Conservation (phyloP, 1,140 invertebrate genomes). For the Saccostrea echinata region DNA sequence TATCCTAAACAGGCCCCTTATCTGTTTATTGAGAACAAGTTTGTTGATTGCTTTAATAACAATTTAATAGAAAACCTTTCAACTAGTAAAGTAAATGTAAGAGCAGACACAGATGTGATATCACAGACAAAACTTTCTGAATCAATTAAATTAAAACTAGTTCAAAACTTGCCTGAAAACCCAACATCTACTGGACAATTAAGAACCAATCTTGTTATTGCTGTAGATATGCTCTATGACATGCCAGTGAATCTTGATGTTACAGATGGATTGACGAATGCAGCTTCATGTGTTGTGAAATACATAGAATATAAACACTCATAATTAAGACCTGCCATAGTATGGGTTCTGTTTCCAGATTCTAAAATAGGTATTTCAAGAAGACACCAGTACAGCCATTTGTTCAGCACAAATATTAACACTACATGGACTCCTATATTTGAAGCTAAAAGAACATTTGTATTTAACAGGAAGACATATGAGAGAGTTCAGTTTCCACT, state of each 20-base stretch:
- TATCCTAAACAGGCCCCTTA: slow-evolving; percentile 40
- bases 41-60: slow-evolving; percentile 46
- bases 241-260: slow-evolving; percentile 52
- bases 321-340: slow-evolving; percentile 41
- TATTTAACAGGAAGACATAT: slow-evolving; percentile 28
- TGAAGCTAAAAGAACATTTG: slow-evolving; percentile 47
- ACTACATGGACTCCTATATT: slow-evolving; percentile 49
- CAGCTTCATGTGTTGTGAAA: slow-evolving; percentile 48
- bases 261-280: slow-evolving; percentile 46
- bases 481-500: slow-evolving; percentile 54
- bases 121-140: slow-evolving; percentile 26
- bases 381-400: slow-evolving; percentile 45
- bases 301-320: slow-evolving; percentile 52
- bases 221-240: slow-evolving; percentile 50
- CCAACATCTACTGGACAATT: slow-evolving; percentile 40
- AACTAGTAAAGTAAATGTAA: slow-evolving; percentile 30
- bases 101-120: slow-evolving; percentile 42
- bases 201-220: slow-evolving; percentile 23
- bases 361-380: slow-evolving; percentile 28
- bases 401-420: slow-evolving; percentile 22
- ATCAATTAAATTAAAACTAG: slow-evolving; percentile 40
- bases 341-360: slow-evolving; percentile 56
- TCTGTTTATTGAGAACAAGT: slow-evolving; percentile 50
- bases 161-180: slow-evolving; percentile 46
- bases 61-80: slow-evolving; percentile 24